Percentiles rank a stretch among this genome's conserved stretches.
Evolutionary conservation across 2,888 invertebrate genomes (phyloP).

Genomic region (Cephalotes varians): DNA sequence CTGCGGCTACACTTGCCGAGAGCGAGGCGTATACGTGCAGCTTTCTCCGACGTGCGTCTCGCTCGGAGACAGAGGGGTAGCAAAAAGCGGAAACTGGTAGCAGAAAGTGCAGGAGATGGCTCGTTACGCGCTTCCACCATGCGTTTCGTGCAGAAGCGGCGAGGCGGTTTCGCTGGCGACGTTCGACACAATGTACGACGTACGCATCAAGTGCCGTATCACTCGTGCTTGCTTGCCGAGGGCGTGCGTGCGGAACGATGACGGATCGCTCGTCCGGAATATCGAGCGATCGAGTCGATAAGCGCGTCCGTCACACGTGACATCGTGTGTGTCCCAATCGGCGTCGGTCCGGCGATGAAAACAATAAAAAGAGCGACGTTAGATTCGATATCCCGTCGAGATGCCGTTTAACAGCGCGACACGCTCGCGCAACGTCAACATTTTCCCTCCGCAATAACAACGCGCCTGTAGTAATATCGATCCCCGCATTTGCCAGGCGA

Average conservation of each 20-base stretch:
- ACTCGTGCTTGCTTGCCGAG: not conserved
- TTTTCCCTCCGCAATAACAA: not conserved
- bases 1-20: not conserved
- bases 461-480: constrained; percentile 4
- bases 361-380: constrained; percentile 26
- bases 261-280: constrained; percentile 49
- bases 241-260: constrained; percentile 43
- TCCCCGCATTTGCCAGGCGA: constrained; percentile 11
- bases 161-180: not conserved
- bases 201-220: not conserved
- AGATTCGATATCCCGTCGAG: constrained; percentile 3
- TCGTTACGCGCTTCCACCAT: constrained; percentile 41
- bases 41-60: not conserved
- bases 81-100: constrained; percentile 11
- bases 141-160: constrained; percentile 29
- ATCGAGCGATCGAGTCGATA: constrained; percentile 43
- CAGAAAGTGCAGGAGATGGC: constrained; percentile 31
- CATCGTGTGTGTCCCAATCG: constrained; percentile 6
- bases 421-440: not conserved
- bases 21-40: not conserved
- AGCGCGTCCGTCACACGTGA: constrained; percentile 22
- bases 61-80: not conserved
- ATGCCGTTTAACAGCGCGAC: constrained; percentile 27
- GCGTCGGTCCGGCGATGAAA: not conserved
- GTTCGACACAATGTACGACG: not conserved